Evolutionary conservation across 2,888 invertebrate species (phyloP).

Genomic region (Achlya flavicornis): DNA sequence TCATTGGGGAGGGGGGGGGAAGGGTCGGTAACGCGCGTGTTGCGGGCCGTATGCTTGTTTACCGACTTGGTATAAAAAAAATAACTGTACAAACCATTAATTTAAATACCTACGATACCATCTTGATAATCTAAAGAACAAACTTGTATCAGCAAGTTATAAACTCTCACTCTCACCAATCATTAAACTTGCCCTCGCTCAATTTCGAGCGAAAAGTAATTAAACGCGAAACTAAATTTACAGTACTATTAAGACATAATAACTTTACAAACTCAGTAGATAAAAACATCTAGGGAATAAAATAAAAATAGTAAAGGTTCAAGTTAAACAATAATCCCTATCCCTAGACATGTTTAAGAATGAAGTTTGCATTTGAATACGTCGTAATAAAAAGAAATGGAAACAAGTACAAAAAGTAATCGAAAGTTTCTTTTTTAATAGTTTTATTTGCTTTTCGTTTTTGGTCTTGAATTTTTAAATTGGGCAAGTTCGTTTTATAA

Average conservation of each 20-base stretch:
- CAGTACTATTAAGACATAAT: not conserved
- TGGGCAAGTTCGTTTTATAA: not conserved
- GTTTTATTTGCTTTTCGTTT: not conserved
- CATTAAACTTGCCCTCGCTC: not conserved
- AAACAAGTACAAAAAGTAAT: not conserved
- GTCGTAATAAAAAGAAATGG: not conserved
- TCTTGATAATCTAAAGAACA: not conserved
- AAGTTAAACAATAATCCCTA: not conserved
- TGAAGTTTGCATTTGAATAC: not conserved
- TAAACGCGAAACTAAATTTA: not conserved
- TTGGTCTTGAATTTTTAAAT: not conserved
- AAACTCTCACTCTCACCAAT: not conserved
- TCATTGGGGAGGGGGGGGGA: too few species aligned
- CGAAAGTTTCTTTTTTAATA: constrained; percentile 3
- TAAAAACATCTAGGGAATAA: not conserved
- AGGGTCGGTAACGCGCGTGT: too few species aligned
- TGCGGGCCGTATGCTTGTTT: too few species aligned
- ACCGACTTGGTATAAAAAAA: too few species aligned
- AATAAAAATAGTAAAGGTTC: not conserved
- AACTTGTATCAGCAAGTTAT: not conserved
- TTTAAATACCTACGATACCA: not conserved
- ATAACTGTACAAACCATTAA: not conserved
- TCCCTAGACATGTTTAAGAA: not conserved
- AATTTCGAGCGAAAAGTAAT: not conserved
- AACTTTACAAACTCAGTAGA: not conserved